A percentile compares a stretch with the other conserved stretches of the same genome.
Conservation (phyloP, 1,140 invertebrate species). For the Musca vetustissima region DNA sequence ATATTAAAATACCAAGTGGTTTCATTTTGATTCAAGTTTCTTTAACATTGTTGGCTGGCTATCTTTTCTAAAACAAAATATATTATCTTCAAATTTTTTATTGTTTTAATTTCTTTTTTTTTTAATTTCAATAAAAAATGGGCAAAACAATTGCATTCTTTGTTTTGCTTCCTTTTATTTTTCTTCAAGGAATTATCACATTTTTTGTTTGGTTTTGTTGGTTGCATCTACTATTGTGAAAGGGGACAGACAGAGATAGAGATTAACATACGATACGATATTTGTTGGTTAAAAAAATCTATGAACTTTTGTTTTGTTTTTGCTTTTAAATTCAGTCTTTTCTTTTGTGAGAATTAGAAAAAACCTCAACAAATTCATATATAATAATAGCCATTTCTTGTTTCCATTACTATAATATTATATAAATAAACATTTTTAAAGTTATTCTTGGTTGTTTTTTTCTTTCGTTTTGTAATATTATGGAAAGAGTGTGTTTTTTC, state of each 20-base stretch:
- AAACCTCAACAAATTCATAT: not conserved
- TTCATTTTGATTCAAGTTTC: no score
- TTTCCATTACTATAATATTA: not conserved
- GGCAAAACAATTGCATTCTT: not conserved
- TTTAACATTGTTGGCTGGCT: no score
- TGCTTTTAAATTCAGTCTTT: not conserved
- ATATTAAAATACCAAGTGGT: no score
- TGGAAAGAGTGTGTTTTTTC: not conserved
- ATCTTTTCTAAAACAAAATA: no score
- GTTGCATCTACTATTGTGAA: not conserved
- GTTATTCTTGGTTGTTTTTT: not conserved
- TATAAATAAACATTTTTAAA: conserved; percentile 10
- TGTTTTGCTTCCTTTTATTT: not conserved
- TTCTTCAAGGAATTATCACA: conserved; percentile 7
- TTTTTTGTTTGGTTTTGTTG: not conserved
- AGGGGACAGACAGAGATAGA: no score
- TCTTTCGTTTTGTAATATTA: no score
- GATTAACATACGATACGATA: conserved; percentile 17
- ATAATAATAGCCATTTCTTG: conserved; percentile 1
- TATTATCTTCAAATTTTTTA: no score
- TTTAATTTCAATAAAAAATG: conserved; percentile 4
- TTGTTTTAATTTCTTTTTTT: no score
- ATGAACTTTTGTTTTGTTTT: not conserved
- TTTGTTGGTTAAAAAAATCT: not conserved
- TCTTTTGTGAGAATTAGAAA: not conserved